A percentile compares a stretch with the other conserved stretches of the same genome.
phyloP scores from a whole-genome alignment of 2,113 vertebrate species.

The Collichthys lucidus region DNA sequence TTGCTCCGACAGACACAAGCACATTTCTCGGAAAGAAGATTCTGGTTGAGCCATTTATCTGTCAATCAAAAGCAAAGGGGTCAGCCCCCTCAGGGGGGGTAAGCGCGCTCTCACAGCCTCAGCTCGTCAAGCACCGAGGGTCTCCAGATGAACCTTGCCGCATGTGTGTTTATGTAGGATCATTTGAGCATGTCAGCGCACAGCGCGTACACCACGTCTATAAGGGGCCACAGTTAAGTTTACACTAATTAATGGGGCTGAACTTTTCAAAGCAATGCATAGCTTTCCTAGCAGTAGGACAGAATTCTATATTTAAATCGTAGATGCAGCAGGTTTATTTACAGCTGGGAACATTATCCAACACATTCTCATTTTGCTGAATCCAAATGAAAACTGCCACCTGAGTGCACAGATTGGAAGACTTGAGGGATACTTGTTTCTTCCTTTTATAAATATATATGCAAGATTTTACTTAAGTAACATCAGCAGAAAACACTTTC shows the following conservation, averaged over 20 bases:
- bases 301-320: conserved; percentile 83
- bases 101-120: conserved; percentile 32
- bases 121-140: conserved; percentile 38
- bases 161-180: conserved; percentile 81
- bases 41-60: conserved; percentile 77
- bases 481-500: conserved; percentile 2
- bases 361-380: conserved; percentile 81
- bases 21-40: conserved; percentile 85
- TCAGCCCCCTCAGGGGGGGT: conserved; percentile 71
- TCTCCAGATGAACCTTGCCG: conserved; percentile 63
- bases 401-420: conserved; percentile 42
- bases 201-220: conserved; percentile 80
- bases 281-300: conserved; percentile 79
- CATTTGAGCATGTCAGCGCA: conserved; percentile 82
- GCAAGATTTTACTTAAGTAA: not conserved
- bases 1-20: conserved; percentile 86
- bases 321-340: conserved; percentile 81
- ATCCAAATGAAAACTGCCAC: conserved; percentile 70
- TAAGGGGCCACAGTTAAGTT: conserved; percentile 85
- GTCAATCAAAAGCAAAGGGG: conserved; percentile 80
- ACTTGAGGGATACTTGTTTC: conserved; percentile 16
- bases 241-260: conserved; percentile 85
- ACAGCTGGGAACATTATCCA: conserved; percentile 81
- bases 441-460: not conserved
- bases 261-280: conserved; percentile 83